Base-by-base conservation (phyloP, 1,140 invertebrate species). In the Geopemphigus sp. region DNA sequence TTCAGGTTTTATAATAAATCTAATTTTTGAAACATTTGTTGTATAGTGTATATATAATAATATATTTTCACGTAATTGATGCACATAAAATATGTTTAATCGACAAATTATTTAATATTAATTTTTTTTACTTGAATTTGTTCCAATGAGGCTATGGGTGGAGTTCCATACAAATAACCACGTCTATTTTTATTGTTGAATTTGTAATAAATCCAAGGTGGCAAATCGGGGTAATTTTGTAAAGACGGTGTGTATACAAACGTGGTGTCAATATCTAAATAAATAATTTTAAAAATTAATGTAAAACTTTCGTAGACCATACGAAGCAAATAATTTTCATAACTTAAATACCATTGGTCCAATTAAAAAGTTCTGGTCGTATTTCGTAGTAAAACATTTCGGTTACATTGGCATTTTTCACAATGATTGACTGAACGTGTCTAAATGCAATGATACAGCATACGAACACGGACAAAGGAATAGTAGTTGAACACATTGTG, bases 161-260 rank as follows among this genome's bases (percentile, higher is more conserved):
- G 59, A 24, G 81, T 74, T 64, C 81, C 81, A 29, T 76, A 81
- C 17, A 81, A 59, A 26, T 76, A 81, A n/a, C 59, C 53, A 5
- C 19, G 10, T 53, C 53, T 78, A 66, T 64, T 39, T 66, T 81
- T 76, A 22, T 22, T 29, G 17, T 64, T 68, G 24, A 47, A 74
- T 78, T 81, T 81, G 45, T 64, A 64, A 81, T 63, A 54, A 6
- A 81, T 54, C 81, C 81, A 81, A 56, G 14, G 53, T n/a, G 59
- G 74, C 26, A 81, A 50, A 26, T 81, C 81, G 4, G 81, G 81
- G 5, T 78, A 78, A 63, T 78, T 78, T 19, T 78, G 74, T 61
- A 78, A 78, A 5, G 74, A 78, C 2, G 74, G 74, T 10, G 74
- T 78, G 74, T 63, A 78, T 5, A 47, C 39, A 14, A 78, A 78